These are phyloP conservation scores for Panopea generosa DNA, from an alignment of 2,888 invertebrate genomes.

Conservation along the genomic window DNA sequence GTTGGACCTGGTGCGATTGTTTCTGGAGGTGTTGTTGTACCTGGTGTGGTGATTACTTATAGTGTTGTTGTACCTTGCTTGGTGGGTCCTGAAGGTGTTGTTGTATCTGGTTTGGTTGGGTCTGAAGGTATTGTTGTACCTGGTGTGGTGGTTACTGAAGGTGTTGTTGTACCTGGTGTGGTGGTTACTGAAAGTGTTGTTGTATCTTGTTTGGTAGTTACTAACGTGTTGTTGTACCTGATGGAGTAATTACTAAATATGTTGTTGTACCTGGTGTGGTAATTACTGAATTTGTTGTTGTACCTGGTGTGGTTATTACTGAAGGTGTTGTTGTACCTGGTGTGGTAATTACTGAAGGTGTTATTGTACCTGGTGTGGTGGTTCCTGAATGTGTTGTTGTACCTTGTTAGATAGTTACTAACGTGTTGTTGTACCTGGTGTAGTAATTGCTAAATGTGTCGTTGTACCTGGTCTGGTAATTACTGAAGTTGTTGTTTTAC, in stretches of 20 bases:
- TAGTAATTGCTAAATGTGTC: no score
- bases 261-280: no score
- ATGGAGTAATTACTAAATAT: not conserved
- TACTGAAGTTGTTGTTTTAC: not conserved
- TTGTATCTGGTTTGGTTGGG: not conserved
- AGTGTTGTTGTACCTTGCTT: conserved; percentile 1
- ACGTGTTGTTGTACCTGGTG: no score
- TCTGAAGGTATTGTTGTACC: not conserved
- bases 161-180: not conserved
- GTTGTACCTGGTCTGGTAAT: not conserved
- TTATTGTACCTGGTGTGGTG: not conserved
- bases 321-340: conserved; percentile 5
- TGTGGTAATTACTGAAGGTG: not conserved
- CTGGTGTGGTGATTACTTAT: not conserved
- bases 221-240: not conserved
- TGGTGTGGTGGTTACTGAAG: not conserved
- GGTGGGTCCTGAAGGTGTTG: not conserved
- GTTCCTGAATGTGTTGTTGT: not conserved
- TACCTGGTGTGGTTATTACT: not conserved
- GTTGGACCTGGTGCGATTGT: conserved; percentile 16
- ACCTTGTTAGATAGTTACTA: no score
- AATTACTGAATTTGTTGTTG: no score
- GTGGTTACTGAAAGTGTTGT: not conserved
- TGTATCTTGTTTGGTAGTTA: not conserved
- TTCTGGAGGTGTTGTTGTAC: conserved; percentile 7